These are phyloP conservation scores for Agrilus planipennis DNA, from an alignment of 1,140 invertebrate species.

Conservation along the genomic window DNA sequence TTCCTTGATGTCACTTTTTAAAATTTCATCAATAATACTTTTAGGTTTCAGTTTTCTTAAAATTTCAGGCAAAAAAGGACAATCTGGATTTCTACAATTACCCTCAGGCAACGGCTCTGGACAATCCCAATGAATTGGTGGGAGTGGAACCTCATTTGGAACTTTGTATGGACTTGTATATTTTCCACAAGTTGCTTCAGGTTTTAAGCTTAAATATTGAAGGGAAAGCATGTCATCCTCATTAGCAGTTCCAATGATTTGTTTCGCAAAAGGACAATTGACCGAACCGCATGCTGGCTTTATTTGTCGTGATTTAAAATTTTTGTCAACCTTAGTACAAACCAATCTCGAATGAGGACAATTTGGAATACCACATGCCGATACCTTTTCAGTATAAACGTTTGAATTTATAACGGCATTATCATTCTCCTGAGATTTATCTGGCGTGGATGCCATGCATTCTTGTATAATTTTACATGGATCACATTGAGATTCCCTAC, in stretches of 20 bases:
- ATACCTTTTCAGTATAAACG: not conserved
- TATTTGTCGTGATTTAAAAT: slow-evolving; percentile 13
- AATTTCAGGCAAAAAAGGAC: slow-evolving; percentile 18
- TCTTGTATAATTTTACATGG: no score
- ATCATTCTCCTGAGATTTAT: no score
- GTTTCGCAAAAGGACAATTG: slow-evolving; percentile 25
- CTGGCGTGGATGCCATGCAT: no score
- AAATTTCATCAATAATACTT: no score
- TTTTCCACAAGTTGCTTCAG: slow-evolving; percentile 5
- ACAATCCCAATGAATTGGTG: slow-evolving; percentile 32
- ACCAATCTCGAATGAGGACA: slow-evolving; percentile 14
- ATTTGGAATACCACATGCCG: slow-evolving; percentile 10
- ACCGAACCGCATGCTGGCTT: slow-evolving; percentile 24
- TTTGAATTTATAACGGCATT: no score
- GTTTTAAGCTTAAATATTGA: slow-evolving; percentile 11
- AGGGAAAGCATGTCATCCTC: slow-evolving; percentile 20
- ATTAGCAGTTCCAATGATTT: slow-evolving; percentile 22
- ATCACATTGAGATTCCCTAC: no score
- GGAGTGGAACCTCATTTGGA: slow-evolving; percentile 7
- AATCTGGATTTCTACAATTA: slow-evolving; percentile 26
- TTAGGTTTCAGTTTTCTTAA: no score
- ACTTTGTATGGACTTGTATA: slow-evolving; percentile 4
- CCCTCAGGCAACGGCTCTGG: slow-evolving; percentile 30
- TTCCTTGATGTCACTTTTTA: slow-evolving; percentile 8
- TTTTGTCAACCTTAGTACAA: slow-evolving; percentile 8